Percentiles rank a stretch among this genome's conserved stretches.
phyloP scores from a whole-genome alignment of 2,888 invertebrate species.

The Norana najaformis region DNA sequence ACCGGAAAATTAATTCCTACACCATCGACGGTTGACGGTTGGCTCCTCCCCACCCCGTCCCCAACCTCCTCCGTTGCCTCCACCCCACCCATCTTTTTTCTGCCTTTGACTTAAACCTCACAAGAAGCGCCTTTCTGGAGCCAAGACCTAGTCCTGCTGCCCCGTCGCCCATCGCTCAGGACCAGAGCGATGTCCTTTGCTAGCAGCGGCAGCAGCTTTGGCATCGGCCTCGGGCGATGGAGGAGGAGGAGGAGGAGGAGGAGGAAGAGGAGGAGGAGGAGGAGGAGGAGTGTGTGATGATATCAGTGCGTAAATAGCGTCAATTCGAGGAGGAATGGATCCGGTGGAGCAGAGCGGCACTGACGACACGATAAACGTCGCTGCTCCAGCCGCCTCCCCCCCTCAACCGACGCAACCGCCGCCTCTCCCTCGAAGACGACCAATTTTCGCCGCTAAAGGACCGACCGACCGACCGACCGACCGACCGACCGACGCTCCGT shows the following conservation, averaged over 20 bases:
- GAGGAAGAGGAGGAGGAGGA: slow-evolving; percentile 28
- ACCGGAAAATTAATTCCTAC: background rate
- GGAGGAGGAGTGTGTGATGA: slow-evolving; percentile 14
- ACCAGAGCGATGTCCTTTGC: background rate
- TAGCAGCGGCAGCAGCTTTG: background rate
- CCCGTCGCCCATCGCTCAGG: background rate
- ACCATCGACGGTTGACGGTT: background rate
- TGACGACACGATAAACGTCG: too few species aligned
- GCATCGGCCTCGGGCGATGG: background rate
- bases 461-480: background rate
- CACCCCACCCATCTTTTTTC: background rate
- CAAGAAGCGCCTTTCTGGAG: background rate
- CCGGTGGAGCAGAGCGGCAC: too few species aligned
- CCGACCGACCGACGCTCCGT: background rate
- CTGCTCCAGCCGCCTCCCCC: too few species aligned
- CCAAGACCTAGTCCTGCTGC: background rate
- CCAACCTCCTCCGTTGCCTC: background rate
- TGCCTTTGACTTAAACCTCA: too few species aligned
- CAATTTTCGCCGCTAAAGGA: background rate
- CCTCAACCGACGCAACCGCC: too few species aligned
- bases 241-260: background rate
- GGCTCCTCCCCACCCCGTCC: background rate
- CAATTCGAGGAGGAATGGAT: background rate
- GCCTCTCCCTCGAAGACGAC: too few species aligned
- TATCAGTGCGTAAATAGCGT: slow-evolving; percentile 14